A percentile compares a stretch with the other conserved stretches of the same genome.
Evolutionary conservation across 2,888 invertebrate species (phyloP).

Genomic region (Busseola fusca): DNA sequence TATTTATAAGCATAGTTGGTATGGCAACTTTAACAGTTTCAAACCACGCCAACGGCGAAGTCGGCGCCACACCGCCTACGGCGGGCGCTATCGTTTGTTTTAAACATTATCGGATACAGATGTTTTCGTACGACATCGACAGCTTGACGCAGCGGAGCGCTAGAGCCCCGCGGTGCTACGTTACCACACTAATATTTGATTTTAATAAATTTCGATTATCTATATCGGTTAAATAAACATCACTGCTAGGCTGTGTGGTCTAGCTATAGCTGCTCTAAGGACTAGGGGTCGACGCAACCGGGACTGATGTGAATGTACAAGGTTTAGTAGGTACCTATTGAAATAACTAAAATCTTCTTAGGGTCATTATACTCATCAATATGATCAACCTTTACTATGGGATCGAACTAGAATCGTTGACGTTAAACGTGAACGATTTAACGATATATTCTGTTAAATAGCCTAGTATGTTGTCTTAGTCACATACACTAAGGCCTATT

Average conservation of each 20-base stretch:
- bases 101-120: conserved; percentile 37
- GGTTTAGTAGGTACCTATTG: background rate
- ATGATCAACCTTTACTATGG: too few species aligned
- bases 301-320: background rate
- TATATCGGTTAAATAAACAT: background rate
- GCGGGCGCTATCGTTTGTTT: conserved; percentile 29
- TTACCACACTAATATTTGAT: background rate
- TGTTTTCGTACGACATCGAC: conserved; percentile 43
- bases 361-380: background rate
- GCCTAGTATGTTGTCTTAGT: too few species aligned
- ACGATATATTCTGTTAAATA: background rate
- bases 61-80: conserved; percentile 42
- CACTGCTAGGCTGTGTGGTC: background rate
- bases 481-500: too few species aligned
- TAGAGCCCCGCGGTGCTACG: conserved; percentile 15
- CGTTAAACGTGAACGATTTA: background rate
- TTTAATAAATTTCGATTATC: too few species aligned
- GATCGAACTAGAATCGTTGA: background rate
- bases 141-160: conserved; percentile 16
- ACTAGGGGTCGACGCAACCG: background rate
- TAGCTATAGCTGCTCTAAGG: background rate
- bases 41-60: conserved; percentile 19
- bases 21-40: conserved; percentile 17
- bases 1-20: background rate
- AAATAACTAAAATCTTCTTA: background rate